These are phyloP conservation scores for Rhea americana DNA, from an alignment of 2,113 vertebrate species.

Conservation along the genomic window DNA sequence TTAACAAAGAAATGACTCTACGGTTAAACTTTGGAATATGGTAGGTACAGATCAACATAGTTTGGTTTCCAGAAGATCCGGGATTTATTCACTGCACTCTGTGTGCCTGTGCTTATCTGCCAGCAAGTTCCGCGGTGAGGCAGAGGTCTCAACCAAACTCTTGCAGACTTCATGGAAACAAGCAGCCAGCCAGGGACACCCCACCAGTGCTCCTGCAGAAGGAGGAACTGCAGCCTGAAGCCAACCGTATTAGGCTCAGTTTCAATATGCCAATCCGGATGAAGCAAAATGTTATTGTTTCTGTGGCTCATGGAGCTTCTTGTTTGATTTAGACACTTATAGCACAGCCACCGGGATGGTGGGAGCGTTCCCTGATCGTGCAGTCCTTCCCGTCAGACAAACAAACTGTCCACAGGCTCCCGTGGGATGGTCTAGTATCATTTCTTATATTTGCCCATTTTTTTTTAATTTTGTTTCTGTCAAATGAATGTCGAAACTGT, in stretches of 20 bases:
- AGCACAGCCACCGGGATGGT: background rate
- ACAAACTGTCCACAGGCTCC: background rate
- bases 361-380: background rate
- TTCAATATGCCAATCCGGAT: background rate
- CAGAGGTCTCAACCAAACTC: background rate
- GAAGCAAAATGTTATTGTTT: background rate
- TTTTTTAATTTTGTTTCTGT: background rate
- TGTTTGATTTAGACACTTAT: slow-evolving; percentile 15
- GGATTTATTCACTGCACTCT: background rate
- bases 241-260: background rate
- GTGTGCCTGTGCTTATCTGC: background rate
- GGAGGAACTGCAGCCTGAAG: slow-evolving; percentile 1
- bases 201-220: background rate
- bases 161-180: background rate
- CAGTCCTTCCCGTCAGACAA: slow-evolving; percentile 1
- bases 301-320: rapidly evolving
- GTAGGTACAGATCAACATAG: background rate
- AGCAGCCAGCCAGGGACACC: background rate
- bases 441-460: background rate
- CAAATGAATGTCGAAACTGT: slow-evolving; percentile 10
- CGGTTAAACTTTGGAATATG: background rate
- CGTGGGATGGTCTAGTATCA: background rate
- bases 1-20: background rate
- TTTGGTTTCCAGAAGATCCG: background rate
- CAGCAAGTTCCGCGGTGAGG: background rate